Percentiles rank a stretch among this genome's conserved stretches.
phyloP scores from a whole-genome alignment of 2,113 vertebrate species.

The Mustelus asterias region DNA sequence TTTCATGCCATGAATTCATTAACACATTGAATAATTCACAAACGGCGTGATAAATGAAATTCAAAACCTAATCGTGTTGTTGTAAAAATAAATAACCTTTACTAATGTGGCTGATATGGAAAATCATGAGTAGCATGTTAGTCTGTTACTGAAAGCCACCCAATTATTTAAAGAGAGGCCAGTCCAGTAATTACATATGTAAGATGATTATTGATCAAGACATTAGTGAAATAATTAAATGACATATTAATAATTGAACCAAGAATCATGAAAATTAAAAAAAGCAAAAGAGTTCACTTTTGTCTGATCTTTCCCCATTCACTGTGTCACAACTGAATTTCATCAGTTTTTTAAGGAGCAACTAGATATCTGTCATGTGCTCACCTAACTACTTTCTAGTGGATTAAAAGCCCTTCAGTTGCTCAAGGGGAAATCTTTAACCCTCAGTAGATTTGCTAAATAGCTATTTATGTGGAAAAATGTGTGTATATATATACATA shows the following conservation, averaged over 20 bases:
- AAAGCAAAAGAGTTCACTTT: neutral
- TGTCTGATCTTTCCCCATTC: neutral
- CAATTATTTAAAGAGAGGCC: neutral
- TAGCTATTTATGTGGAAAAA: neutral
- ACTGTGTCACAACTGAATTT: neutral
- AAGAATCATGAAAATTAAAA: neutral
- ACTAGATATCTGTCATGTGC: neutral
- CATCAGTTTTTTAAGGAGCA: neutral
- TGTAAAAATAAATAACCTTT: constrained; percentile 8
- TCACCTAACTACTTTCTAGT: neutral
- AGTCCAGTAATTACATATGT: neutral
- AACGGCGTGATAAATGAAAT: neutral
- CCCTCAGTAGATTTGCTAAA: neutral
- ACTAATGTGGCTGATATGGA: neutral
- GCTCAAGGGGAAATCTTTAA: neutral
- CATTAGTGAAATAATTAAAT: constrained; percentile 1
- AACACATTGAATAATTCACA: constrained; percentile 21
- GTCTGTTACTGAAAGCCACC: neutral
- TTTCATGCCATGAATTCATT: constrained; percentile 16
- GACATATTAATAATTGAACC: neutral
- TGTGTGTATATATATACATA: neutral
- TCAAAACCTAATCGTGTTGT: neutral
- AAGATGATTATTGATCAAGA: constrained; percentile 9
- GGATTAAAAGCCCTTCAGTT: neutral
- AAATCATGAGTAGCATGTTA: neutral